A percentile compares a stretch with the other conserved stretches of the same genome.
phyloP scores from a whole-genome alignment of 1,140 invertebrate genomes.

The Halictus rubicundus region DNA sequence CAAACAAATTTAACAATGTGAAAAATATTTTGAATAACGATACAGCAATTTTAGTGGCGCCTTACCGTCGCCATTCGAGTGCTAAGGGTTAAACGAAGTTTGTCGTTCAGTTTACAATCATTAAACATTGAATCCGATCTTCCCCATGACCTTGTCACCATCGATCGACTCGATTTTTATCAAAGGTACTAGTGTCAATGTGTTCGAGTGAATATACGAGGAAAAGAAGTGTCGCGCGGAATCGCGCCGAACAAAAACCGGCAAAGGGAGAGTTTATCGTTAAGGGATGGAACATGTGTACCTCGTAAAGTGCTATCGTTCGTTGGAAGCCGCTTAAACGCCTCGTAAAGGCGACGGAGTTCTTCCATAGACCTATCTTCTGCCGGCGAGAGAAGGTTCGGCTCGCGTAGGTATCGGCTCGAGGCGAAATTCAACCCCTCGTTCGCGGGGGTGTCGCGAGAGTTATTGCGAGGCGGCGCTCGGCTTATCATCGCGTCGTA shows the following conservation, averaged over 20 bases:
- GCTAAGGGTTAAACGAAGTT: too few relatives aligned
- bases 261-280: neutral
- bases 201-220: too few relatives aligned
- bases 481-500: slow-evolving; percentile 12
- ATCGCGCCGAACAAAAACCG: neutral
- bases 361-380: neutral
- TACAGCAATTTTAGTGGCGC: too few relatives aligned
- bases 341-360: neutral
- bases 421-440: neutral
- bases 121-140: too few relatives aligned
- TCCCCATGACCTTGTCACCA: too few relatives aligned
- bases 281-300: neutral
- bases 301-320: neutral
- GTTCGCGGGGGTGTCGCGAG: neutral
- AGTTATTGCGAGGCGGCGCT: slow-evolving; percentile 33
- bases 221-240: too few relatives aligned
- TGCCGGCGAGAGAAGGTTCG: neutral
- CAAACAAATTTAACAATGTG: too few relatives aligned
- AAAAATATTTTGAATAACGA: too few relatives aligned
- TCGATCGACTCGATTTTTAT: too few relatives aligned
- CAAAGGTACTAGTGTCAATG: too few relatives aligned
- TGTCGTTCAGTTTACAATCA: too few relatives aligned
- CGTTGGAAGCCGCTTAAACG: neutral
- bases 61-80: too few relatives aligned
- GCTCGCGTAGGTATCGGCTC: neutral